These are phyloP conservation scores for Rhagonycha fulva DNA, from an alignment of 2,888 invertebrate species.

Conservation along the genomic window DNA sequence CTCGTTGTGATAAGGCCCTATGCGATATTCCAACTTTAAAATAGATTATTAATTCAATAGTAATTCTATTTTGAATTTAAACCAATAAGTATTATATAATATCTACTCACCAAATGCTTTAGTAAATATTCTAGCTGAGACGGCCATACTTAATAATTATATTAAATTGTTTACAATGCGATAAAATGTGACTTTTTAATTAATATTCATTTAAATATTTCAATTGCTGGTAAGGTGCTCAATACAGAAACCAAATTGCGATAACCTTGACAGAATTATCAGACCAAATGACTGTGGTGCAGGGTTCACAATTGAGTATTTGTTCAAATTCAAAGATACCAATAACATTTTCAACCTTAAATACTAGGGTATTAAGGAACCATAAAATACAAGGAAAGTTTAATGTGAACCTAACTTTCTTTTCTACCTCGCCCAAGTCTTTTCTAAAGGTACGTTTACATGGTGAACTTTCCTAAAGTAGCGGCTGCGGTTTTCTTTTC, in stretches of 20 bases:
- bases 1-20: neutral
- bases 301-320: neutral
- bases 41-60: neutral
- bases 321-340: neutral
- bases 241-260: neutral
- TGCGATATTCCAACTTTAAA: neutral
- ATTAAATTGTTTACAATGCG: neutral
- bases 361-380: neutral
- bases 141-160: constrained; percentile 45
- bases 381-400: too few relatives aligned
- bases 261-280: neutral
- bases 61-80: constrained; percentile 4
- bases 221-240: neutral
- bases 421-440: neutral
- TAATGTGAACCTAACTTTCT: neutral
- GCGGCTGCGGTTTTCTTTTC: too few relatives aligned
- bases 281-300: neutral
- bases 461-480: neutral
- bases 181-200: neutral
- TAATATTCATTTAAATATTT: neutral
- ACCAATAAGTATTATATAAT: constrained; percentile 11
- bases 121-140: constrained; percentile 49
- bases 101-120: constrained; percentile 48
- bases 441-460: neutral
- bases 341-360: neutral